Evolutionary conservation across 2,797 vertebrate genomes (phyloP), one percentile per base, ranked within the genome.

Genomic region (Dicrostonyx torquatus): DNA sequence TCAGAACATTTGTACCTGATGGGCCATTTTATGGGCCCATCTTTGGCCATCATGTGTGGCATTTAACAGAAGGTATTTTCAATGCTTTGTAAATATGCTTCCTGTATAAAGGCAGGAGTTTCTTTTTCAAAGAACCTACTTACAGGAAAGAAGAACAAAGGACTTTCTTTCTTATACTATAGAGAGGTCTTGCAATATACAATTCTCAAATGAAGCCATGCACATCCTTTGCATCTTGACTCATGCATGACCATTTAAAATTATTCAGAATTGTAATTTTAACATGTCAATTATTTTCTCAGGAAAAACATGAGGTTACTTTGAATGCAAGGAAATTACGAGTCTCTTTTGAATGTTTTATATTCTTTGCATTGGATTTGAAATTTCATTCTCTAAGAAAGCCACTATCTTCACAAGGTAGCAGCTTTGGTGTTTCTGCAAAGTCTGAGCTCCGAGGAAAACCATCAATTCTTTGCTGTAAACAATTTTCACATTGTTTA

Each of bases 211-310:
- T 29, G 66, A 97, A 95, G 68, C 55, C 83, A 95, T 68, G 85
- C 0, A 0, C 18, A 90, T 50, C 37, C 37, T 58, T 83, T 92
- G 48, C 43, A 45, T 50, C 64, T 89, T 77, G 24, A 26, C 58
- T 95, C 43, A 5, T 24, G 55, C 13, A 12, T 20, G 43, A 86
- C 58, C 66, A 86, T 55, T 58, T 45, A 90, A 87, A 87, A 64
- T 5, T 1, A 95, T 53, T 73, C 93, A 92, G 72, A 79, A 50
- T 34, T 94, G 29, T 80, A 94, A 80, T 95, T 94, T 79, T 94
- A 95, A 93, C 79, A 92, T 55, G 64, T 8, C 76, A 84, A 48
- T 91, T 97, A 91, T 95, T 95, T 95, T 66, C 87, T 64, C 55
- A 92, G 80, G 84, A 89, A 95, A 97, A 95, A 76, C 13, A 43